phyloP scores from a whole-genome alignment of 2,113 vertebrate genomes.

The Phylloscopus trochiloides region DNA sequence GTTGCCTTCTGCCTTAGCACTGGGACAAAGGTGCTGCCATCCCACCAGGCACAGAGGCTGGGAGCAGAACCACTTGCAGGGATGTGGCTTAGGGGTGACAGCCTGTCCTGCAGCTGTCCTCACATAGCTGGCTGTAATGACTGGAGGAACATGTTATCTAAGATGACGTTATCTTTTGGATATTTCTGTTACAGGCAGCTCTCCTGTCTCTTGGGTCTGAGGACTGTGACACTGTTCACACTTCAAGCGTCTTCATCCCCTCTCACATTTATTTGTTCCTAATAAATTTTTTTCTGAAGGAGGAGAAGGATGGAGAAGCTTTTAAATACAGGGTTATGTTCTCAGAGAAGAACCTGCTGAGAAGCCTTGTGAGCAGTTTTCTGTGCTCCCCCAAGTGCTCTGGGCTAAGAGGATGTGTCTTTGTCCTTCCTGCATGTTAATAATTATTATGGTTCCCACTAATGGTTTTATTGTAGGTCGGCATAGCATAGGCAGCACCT shows the following conservation, averaged over 20 bases:
- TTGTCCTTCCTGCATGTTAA: neutral
- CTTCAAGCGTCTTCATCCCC: neutral
- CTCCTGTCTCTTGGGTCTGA: neutral
- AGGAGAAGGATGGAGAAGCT: neutral
- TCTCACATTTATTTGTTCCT: neutral
- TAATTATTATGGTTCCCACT: neutral
- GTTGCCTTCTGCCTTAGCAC: accelerated
- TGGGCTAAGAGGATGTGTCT: neutral
- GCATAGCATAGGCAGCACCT: accelerated
- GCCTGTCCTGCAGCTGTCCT: neutral
- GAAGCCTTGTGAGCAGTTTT: accelerated
- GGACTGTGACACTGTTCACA: neutral
- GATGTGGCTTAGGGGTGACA: neutral
- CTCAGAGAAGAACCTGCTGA: neutral
- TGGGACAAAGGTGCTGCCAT: neutral
- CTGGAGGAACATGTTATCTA: neutral
- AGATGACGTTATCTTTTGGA: neutral
- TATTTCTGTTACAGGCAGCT: neutral
- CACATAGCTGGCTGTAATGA: neutral
- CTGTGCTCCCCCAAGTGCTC: neutral
- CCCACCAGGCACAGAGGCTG: neutral
- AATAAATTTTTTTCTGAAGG: neutral
- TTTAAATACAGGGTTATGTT: neutral
- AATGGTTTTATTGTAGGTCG: neutral
- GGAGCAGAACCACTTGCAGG: neutral